These are phyloP conservation scores for Whitmania pigra DNA, from an alignment of 1,140 invertebrate genomes.

Conservation along the genomic window DNA sequence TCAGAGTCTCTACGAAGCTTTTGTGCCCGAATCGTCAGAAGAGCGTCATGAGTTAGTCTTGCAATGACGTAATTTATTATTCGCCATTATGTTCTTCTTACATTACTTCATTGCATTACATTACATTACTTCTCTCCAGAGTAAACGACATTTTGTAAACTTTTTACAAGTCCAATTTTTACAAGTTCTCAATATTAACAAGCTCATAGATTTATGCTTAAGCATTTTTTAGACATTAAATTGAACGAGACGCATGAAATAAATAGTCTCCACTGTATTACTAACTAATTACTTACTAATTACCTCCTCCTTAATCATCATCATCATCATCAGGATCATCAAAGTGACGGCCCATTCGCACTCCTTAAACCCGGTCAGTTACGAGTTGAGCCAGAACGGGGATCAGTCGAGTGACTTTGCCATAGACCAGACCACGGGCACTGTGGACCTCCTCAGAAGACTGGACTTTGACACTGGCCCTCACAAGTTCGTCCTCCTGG, in stretches of 20 bases:
- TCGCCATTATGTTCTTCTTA: background rate
- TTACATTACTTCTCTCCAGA: background rate
- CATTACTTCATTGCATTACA: background rate
- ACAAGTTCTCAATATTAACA: background rate
- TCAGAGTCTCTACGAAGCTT: background rate
- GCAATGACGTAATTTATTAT: background rate
- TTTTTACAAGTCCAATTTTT: background rate
- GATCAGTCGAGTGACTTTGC: conserved; percentile 15
- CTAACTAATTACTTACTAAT: too few species aligned
- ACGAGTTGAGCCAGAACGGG: background rate
- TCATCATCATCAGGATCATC: conserved; percentile 13
- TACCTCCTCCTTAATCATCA: background rate
- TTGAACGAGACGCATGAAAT: background rate
- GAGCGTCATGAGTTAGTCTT: conserved; percentile 6
- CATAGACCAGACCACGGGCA: conserved; percentile 12
- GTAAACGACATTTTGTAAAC: background rate
- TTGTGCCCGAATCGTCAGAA: conserved; percentile 6
- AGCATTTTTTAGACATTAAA: background rate
- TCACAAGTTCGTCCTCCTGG: background rate
- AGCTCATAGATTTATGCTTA: background rate
- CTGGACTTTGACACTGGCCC: conserved; percentile 13
- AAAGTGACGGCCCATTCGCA: conserved; percentile 2
- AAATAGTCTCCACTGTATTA: too few species aligned
- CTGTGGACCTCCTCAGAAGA: conserved; percentile 6
- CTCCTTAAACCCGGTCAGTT: background rate